A percentile compares a stretch with the other conserved stretches of the same genome.
These are phyloP conservation scores for Delia radicum DNA, from an alignment of 1,140 invertebrate species.

Conservation along the genomic window DNA sequence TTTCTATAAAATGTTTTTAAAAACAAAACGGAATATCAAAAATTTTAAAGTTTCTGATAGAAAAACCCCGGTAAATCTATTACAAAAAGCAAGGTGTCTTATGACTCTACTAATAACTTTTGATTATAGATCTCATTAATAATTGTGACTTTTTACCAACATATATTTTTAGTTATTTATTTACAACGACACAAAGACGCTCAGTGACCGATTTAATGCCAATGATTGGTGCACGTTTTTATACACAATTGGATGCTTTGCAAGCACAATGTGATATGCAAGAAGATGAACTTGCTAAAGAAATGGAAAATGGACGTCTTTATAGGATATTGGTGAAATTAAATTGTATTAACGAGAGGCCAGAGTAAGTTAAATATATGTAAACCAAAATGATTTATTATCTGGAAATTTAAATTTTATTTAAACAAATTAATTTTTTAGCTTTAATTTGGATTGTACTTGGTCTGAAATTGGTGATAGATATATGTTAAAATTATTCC, in stretches of 20 bases:
- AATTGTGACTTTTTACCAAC: too few relatives aligned
- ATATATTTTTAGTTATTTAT: conserved; percentile 70
- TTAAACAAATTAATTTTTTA: conserved; percentile 56
- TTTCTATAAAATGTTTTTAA: too few relatives aligned
- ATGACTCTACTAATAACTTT: too few relatives aligned
- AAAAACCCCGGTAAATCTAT: too few relatives aligned
- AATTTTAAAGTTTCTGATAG: too few relatives aligned
- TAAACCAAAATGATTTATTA: too few relatives aligned
- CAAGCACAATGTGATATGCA: conserved; percentile 84
- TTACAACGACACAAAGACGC: conserved; percentile 69
- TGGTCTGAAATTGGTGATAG: conserved; percentile 98
- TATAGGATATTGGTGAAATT: conserved; percentile 89
- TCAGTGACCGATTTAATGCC: conserved; percentile 97
- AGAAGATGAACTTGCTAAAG: conserved; percentile 88
- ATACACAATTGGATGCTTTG: conserved; percentile 89
- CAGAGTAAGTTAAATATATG: conserved; percentile 69
- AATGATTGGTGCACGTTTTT: conserved; percentile 97
- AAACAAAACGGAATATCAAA: too few relatives aligned
- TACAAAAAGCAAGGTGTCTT: too few relatives aligned
- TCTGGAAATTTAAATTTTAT: too few relatives aligned
- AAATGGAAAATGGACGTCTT: conserved; percentile 92
- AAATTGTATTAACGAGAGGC: conserved; percentile 88
- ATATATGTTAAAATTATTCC: conserved; percentile 96
- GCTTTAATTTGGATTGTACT: conserved; percentile 85
- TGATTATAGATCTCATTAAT: too few relatives aligned